phyloP scores from a whole-genome alignment of 1,140 invertebrate genomes.

The Cotesia glomerata region DNA sequence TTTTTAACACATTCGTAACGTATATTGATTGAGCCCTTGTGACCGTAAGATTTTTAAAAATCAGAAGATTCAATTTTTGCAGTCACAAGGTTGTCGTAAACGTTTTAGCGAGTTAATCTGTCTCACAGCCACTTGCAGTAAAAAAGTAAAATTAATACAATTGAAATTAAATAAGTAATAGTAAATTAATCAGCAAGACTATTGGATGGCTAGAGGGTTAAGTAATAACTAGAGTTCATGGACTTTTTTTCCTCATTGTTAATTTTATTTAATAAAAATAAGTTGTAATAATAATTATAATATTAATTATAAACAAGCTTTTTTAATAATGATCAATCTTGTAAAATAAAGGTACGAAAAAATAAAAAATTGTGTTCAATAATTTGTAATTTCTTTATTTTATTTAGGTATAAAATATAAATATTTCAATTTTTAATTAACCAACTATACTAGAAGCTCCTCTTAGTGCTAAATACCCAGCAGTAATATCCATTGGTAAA shows the following conservation, averaged over 20 bases:
- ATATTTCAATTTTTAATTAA: constrained; percentile 49
- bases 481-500: constrained; percentile 88
- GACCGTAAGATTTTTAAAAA: neutral
- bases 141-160: neutral
- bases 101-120: neutral
- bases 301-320: constrained; percentile 39
- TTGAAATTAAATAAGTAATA: neutral
- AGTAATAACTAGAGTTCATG: constrained; percentile 23
- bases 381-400: neutral
- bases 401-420: constrained; percentile 11
- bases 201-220: constrained; percentile 10
- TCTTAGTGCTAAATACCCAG: constrained; percentile 83
- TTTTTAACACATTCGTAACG: neutral
- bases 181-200: neutral
- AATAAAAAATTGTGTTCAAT: constrained; percentile 18
- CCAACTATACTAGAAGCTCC: constrained; percentile 86
- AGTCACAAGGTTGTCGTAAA: neutral
- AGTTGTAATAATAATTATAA: constrained; percentile 46
- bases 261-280: constrained; percentile 52
- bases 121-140: neutral
- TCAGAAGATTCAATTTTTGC: neutral
- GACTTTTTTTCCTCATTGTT: constrained; percentile 33
- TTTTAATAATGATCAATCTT: constrained; percentile 51
- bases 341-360: constrained; percentile 47
- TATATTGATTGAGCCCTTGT: neutral